Evolutionary conservation across 2,113 vertebrate species (phyloP), one percentile per base, ranked within the genome.

Genomic region (Irena cyanogastra): DNA sequence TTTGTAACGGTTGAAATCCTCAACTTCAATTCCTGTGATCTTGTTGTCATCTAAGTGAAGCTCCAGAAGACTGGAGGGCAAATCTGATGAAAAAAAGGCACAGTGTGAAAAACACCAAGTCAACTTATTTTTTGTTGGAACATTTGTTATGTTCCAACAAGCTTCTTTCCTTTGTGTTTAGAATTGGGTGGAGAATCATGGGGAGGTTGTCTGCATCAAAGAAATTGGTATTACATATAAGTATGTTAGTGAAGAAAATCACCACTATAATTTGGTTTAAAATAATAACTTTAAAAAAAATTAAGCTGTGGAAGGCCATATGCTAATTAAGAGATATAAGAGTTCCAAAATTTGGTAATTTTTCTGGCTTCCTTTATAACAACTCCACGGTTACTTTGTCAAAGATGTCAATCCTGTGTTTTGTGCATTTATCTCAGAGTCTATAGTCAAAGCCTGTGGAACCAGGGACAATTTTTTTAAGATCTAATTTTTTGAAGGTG

Each of bases 1-100:
- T 98, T 98, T 99, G 83, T 99, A 99, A 78, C 98, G 98, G 83
- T 98, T 98, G 90, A 99, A 99, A 96, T 99, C 99, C 85, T 99
- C 99, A 7, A 99, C 76, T 95, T 99, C 99, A 7, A 99, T 98
- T 91, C 98, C 97, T 42, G 98, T 95, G 88, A 99, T 99, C 97
- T 99, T 99, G 89, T 99, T 99, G 96, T 98, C 98, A 85, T 99
- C 99, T 97, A 99, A 97, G 74, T 98, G 99, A 92, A 99, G 98
- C 76, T 99, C 99, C 66, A 98, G 95, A 53, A 99, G 98, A 57
- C 98, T 98, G 30, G 98, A 94, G 42, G 99, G 99, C 64, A 99
- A 85, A 86, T 97, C 99, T 98, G 68, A 54, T 70, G 65, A 39
- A 88, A 90, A 26, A 90, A 83, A 80, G 18, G 19, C 39, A 78